phyloP scores from a whole-genome alignment of 2,113 vertebrate species.

The Salminus brasiliensis region DNA sequence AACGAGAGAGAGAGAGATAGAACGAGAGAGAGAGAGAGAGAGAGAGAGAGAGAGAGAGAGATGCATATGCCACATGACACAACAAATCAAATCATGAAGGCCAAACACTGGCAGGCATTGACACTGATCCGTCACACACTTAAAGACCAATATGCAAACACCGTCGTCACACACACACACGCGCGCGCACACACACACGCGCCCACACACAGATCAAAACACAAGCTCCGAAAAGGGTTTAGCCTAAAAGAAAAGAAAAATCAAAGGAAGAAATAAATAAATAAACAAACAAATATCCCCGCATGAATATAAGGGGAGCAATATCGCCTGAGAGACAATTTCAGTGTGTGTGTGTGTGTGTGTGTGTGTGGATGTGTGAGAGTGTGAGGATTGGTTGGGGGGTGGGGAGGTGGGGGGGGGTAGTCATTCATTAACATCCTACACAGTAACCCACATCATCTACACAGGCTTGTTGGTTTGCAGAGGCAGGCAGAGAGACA shows the following conservation, averaged over 20 bases:
- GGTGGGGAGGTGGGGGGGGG: background rate
- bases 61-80: conserved; percentile 57
- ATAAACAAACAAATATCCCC: conserved; percentile 31
- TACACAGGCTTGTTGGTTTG: conserved; percentile 39
- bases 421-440: conserved; percentile 25
- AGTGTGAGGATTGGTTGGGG: no score
- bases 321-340: conserved; percentile 60
- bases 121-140: conserved; percentile 50
- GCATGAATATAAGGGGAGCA: conserved; percentile 57
- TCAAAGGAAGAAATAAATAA: no score
- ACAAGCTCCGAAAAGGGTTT: conserved; percentile 45
- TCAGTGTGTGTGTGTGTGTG: conserved; percentile 26
- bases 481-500: conserved; percentile 41
- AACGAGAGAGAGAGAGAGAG: conserved; percentile 18
- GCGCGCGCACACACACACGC: conserved; percentile 18
- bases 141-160: conserved; percentile 55
- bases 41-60: conserved; percentile 40
- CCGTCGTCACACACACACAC: conserved; percentile 30
- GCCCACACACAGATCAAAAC: conserved; percentile 36
- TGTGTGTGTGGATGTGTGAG: no score
- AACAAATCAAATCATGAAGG: conserved; percentile 56
- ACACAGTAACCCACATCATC: conserved; percentile 51
- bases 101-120: conserved; percentile 56
- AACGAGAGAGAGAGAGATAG: conserved; percentile 2
- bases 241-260: conserved; percentile 3